Conservation (phyloP, 2,113 vertebrate species). For the Hirundichthys speculiger region DNA sequence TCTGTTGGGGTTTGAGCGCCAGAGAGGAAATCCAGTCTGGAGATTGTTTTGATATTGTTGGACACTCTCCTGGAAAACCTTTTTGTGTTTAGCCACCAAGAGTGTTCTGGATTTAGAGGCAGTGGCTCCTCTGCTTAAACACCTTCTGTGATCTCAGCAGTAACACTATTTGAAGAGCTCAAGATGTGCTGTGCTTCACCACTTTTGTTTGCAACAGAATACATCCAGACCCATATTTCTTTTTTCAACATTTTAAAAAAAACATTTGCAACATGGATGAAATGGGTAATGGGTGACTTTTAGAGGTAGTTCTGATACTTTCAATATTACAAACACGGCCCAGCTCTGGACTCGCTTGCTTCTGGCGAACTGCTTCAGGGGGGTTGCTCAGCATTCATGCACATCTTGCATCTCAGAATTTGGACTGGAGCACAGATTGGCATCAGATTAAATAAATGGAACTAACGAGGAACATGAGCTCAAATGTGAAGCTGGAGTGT, state of each 20-base stretch:
- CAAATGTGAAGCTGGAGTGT: conserved; percentile 38
- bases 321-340: conserved; percentile 13
- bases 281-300: not conserved
- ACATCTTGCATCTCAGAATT: conserved; percentile 43
- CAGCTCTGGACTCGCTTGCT: conserved; percentile 15
- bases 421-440: conserved; percentile 53
- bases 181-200: conserved; percentile 9
- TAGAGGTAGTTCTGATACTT: not conserved
- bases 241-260: no score
- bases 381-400: conserved; percentile 22
- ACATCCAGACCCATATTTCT: not conserved
- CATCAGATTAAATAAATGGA: conserved; percentile 63
- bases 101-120: conserved; percentile 60
- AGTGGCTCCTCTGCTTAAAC: conserved; percentile 45
- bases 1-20: conserved; percentile 39
- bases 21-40: conserved; percentile 74
- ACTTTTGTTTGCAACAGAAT: not conserved
- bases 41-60: conserved; percentile 79
- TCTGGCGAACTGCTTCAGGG: conserved; percentile 7
- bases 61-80: conserved; percentile 75
- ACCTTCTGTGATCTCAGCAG: conserved; percentile 57
- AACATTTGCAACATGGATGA: not conserved
- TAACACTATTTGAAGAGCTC: conserved; percentile 33
- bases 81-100: conserved; percentile 41
- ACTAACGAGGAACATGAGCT: conserved; percentile 64